Percentiles rank a stretch among this genome's conserved stretches.
Conservation (phyloP, 2,113 vertebrate species). For the Cettia cetti region DNA sequence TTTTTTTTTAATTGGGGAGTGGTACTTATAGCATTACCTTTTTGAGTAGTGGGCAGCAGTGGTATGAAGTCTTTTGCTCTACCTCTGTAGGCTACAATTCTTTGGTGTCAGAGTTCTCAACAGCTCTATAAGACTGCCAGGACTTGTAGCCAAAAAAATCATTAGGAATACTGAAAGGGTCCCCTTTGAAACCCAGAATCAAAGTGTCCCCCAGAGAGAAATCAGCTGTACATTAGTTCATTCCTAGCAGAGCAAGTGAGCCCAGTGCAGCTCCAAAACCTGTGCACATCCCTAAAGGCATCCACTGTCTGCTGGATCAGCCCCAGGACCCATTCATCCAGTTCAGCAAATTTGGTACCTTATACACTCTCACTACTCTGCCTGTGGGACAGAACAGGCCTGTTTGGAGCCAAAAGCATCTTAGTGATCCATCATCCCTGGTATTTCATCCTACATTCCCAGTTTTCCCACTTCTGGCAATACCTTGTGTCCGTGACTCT, state of each 20-base stretch:
- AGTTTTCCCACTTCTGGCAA: background rate
- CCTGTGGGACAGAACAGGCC: accelerated
- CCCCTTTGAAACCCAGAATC: background rate
- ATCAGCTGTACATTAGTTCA: background rate
- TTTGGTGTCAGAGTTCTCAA: background rate
- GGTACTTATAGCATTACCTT: slow-evolving; percentile 30
- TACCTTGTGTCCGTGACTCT: background rate
- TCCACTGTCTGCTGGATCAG: background rate
- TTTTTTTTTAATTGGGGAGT: background rate
- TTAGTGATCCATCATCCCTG: background rate
- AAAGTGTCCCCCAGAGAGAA: background rate
- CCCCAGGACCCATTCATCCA: background rate
- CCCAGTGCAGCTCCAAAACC: background rate
- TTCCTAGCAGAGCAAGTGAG: background rate
- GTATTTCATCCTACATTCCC: background rate
- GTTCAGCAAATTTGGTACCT: background rate
- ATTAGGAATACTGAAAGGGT: background rate
- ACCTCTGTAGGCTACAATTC: background rate
- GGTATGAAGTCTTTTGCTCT: background rate
- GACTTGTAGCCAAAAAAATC: background rate
- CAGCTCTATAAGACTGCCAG: background rate
- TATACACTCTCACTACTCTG: accelerated
- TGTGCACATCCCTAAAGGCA: background rate
- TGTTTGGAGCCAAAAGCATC: background rate
- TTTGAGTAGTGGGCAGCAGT: background rate